Evolutionary conservation across 2,888 invertebrate genomes (phyloP).

Genomic region (Hirtodrosophila cameraria): DNA sequence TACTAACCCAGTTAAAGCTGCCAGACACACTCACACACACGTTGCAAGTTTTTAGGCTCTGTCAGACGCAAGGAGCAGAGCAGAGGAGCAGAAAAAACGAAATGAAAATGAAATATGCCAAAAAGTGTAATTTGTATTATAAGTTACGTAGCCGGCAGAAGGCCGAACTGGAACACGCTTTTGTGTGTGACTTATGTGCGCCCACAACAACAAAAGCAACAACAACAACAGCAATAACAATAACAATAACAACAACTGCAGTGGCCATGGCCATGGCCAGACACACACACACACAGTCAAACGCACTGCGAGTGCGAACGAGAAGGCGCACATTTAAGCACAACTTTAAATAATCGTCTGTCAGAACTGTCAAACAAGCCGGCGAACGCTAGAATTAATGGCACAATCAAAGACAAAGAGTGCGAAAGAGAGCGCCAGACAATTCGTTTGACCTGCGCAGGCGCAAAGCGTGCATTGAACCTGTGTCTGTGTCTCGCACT

Average conservation of each 20-base stretch:
- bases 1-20: slow-evolving; percentile 61
- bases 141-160: slow-evolving; percentile 26
- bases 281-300: slow-evolving; percentile 15
- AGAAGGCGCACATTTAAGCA: slow-evolving; percentile 76
- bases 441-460: slow-evolving; percentile 76
- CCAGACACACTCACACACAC: too few relatives aligned
- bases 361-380: slow-evolving; percentile 85
- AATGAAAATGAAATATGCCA: slow-evolving; percentile 67
- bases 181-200: slow-evolving; percentile 47
- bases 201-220: slow-evolving; percentile 42
- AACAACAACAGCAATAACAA: not conserved
- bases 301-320: slow-evolving; percentile 11
- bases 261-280: slow-evolving; percentile 50
- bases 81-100: slow-evolving; percentile 19
- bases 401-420: slow-evolving; percentile 50
- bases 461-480: slow-evolving; percentile 79
- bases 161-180: slow-evolving; percentile 39
- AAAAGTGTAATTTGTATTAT: slow-evolving; percentile 79
- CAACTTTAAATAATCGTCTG: slow-evolving; percentile 85
- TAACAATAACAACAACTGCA: slow-evolving; percentile 31
- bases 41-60: slow-evolving; percentile 43
- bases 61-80: slow-evolving; percentile 21
- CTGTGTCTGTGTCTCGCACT: slow-evolving; percentile 46
- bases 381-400: slow-evolving; percentile 84
- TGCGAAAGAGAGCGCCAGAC: slow-evolving; percentile 22